A percentile compares a stretch with the other conserved stretches of the same genome.
Evolutionary conservation across 2,888 invertebrate genomes (phyloP).

Genomic region (Sisyra terminalis): DNA sequence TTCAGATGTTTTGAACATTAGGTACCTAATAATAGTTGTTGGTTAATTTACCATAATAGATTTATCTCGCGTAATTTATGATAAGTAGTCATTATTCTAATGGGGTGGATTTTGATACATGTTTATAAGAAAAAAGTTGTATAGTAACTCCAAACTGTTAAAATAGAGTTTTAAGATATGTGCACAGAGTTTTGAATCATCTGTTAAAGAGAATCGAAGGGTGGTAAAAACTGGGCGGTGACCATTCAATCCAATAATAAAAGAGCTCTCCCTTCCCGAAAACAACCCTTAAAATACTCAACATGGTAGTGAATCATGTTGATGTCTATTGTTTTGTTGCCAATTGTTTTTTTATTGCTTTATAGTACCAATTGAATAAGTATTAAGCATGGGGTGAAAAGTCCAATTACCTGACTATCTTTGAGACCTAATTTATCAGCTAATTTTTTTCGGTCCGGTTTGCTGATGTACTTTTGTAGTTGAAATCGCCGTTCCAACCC

Average conservation of each 20-base stretch:
- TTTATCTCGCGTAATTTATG: too few relatives aligned
- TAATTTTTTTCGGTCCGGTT: constrained; percentile 92
- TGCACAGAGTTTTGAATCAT: too few relatives aligned
- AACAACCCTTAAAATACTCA: not conserved
- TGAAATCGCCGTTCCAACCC: constrained; percentile 93
- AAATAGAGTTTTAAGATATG: too few relatives aligned
- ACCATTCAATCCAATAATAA: constrained; percentile 6
- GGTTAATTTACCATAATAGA: too few relatives aligned
- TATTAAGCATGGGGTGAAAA: constrained; percentile 1
- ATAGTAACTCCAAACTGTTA: too few relatives aligned
- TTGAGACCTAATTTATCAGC: constrained; percentile 92
- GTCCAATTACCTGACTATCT: constrained; percentile 74
- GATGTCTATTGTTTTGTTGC: not conserved
- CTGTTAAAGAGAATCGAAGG: not conserved
- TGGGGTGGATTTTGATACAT: too few relatives aligned
- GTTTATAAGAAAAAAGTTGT: too few relatives aligned
- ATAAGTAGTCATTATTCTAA: too few relatives aligned
- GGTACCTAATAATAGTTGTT: too few relatives aligned
- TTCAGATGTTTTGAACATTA: too few relatives aligned
- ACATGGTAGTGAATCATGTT: not conserved
- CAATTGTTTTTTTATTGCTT: not conserved
- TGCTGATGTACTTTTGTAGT: constrained; percentile 95
- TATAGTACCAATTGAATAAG: not conserved
- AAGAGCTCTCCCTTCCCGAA: constrained; percentile 1
- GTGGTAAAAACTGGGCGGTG: constrained; percentile 4